Conservation (phyloP, 92 coral and sea anemone species). For the Porites cylindrica region DNA sequence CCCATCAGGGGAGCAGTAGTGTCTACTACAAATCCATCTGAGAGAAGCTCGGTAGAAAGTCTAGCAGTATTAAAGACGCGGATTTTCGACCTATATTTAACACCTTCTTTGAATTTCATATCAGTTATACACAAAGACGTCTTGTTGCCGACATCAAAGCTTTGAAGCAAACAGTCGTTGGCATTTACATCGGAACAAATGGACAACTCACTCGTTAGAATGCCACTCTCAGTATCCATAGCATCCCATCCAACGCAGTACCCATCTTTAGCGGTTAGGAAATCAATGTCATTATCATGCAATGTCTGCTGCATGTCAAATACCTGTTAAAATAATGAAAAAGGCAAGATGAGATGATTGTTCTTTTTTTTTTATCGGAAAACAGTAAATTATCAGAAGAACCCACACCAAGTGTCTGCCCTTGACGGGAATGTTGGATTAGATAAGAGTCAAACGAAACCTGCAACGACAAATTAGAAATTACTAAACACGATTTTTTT, state of each 20-base stretch:
- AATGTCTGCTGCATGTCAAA: slow-evolving; percentile 41
- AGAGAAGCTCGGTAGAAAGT: slow-evolving; percentile 46
- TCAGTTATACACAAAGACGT: slow-evolving; percentile 63
- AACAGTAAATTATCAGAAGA: too few relatives aligned
- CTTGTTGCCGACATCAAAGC: slow-evolving; percentile 63
- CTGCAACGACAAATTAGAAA: too few relatives aligned
- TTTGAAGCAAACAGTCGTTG: slow-evolving; percentile 66
- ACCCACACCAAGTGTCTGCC: too few relatives aligned
- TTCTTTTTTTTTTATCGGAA: too few relatives aligned
- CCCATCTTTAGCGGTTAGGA: slow-evolving; percentile 40
- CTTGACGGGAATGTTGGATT: too few relatives aligned
- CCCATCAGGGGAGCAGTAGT: slow-evolving; percentile 80
- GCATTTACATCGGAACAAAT: slow-evolving; percentile 66
- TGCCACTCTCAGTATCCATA: slow-evolving; percentile 71
- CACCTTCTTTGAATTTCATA: slow-evolving; percentile 70
- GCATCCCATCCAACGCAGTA: slow-evolving; percentile 66
- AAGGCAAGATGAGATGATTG: background rate
- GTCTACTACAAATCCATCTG: slow-evolving; percentile 80
- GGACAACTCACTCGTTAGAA: slow-evolving; percentile 62
- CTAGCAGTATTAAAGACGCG: slow-evolving; percentile 72
- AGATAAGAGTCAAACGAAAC: too few relatives aligned
- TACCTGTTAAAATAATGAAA: slow-evolving; percentile 15
- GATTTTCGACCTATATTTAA: slow-evolving; percentile 56
- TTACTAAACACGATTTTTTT: too few relatives aligned
- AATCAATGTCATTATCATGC: slow-evolving; percentile 42